Evolutionary conservation across 2,888 invertebrate genomes (phyloP).

Genomic region (Hipparchia sbordonii): DNA sequence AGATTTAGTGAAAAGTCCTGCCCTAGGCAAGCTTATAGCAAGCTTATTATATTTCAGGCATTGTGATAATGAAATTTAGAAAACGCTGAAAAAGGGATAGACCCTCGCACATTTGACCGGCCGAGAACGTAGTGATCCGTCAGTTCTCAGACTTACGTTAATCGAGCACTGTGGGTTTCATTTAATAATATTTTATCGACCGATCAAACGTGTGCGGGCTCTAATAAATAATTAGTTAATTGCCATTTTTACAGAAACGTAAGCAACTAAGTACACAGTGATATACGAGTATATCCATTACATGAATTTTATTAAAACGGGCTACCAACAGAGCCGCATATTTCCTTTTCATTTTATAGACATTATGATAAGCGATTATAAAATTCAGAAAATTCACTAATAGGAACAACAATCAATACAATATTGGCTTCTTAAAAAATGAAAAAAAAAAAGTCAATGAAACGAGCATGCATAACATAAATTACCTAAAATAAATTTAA

Average conservation of each 20-base stretch:
- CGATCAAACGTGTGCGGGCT: not conserved
- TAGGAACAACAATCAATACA: conserved; percentile 14
- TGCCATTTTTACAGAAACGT: not conserved
- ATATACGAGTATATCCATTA: not conserved
- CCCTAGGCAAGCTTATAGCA: not conserved
- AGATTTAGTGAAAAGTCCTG: not conserved
- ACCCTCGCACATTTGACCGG: not conserved
- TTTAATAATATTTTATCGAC: not conserved
- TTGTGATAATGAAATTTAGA: not conserved
- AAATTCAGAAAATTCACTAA: conserved; percentile 9
- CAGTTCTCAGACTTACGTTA: not conserved
- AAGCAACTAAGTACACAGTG: conserved; percentile 14
- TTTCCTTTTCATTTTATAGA: not conserved
- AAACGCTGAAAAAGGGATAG: not conserved
- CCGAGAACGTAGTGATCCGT: not conserved
- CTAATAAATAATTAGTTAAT: not conserved
- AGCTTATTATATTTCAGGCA: not conserved
- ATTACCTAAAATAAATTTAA: conserved; percentile 11
- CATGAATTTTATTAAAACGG: not conserved
- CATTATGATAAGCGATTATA: too few relatives aligned
- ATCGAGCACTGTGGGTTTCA: not conserved
- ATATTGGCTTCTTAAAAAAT: conserved; percentile 7
- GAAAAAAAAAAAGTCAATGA: not conserved
- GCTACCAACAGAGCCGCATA: not conserved
- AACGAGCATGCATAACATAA: conserved; percentile 6